phyloP scores from a whole-genome alignment of 2,113 vertebrate genomes.

The Gymnarchus niloticus region DNA sequence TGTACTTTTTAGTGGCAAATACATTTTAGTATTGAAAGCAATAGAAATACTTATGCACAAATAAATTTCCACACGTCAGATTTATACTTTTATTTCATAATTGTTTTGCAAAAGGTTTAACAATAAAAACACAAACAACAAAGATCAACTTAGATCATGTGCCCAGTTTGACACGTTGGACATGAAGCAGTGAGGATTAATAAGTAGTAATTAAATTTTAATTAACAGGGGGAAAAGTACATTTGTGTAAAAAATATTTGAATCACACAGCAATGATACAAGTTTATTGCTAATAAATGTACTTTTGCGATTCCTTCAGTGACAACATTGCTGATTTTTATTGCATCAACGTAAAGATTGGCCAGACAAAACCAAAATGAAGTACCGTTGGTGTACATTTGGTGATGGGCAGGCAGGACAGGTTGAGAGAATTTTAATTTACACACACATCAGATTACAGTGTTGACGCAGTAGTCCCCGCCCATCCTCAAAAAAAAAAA shows the following conservation, averaged over 20 bases:
- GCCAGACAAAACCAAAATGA: neutral
- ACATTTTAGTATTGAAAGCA: neutral
- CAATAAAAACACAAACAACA: constrained; percentile 22
- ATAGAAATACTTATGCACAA: neutral
- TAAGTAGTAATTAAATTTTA: neutral
- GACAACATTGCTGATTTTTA: neutral
- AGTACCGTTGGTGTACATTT: neutral
- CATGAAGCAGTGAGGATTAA: neutral
- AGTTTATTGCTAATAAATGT: constrained; percentile 9
- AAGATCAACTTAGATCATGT: constrained; percentile 11
- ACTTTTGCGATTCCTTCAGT: constrained; percentile 6
- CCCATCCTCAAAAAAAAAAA: neutral
- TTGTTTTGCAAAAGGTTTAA: constrained; percentile 20
- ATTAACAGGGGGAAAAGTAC: neutral
- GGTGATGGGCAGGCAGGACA: neutral
- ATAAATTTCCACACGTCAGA: constrained; percentile 8
- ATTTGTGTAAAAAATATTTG: neutral
- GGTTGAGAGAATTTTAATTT: neutral
- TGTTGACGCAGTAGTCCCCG: neutral
- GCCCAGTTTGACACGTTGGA: neutral
- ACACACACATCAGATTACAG: neutral
- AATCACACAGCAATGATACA: constrained; percentile 2
- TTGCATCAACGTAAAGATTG: neutral
- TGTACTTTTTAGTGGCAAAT: neutral
- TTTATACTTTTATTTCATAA: constrained; percentile 12